Base-by-base conservation (phyloP, 2,888 invertebrate genomes). In the Anticlea derivata region DNA sequence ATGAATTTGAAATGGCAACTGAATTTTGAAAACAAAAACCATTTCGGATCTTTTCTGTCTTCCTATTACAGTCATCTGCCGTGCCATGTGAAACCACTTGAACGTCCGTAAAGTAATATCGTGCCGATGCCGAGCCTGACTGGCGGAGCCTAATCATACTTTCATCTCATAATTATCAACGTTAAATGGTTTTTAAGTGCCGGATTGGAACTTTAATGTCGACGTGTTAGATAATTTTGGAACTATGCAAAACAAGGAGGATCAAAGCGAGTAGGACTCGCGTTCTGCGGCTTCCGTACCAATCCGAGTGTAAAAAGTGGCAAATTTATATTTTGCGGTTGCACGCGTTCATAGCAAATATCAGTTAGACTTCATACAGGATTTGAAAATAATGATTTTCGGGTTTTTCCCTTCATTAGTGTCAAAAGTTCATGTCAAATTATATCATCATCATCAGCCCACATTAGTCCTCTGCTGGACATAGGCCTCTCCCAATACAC, bases 1-100 rank as follows among this genome's bases (percentile, higher is more conserved):
- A 39, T 20, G n/a, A n/a, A n/a, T n/a, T n/a, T n/a, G n/a, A 39
- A 39, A 27, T 8, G 5, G 13, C 12, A 12, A 23, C 8, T 17
- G 1, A 37, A 12, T 30, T 45, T 20, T 23, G 31, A 10, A 23
- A 23, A 31, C 12, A 31, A 31, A 11, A 38, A 26, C 11, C 7
- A 35, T 23, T 35, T 49, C 48, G 20, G 51, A 41, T 44, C 22
- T 33, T 1, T 8, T 34, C 7, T 34, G 10, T 12, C 13, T 10
- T 6, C 12, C 27, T 7, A 12, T 30, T 11, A 26, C n/a, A 23
- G 33, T 13, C 20, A 7, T 37, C 30, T 13, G 26, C 12, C 23
- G 35, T 22, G 34, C 31, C 58, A 55, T 31, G 44, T 52, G 52
- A 11, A 52, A 29, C 52, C 58, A 55, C 55, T 55, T 50, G 47